Evolutionary conservation across 2,888 invertebrate species (phyloP).

Genomic region (Petrolisthes cinctipes): DNA sequence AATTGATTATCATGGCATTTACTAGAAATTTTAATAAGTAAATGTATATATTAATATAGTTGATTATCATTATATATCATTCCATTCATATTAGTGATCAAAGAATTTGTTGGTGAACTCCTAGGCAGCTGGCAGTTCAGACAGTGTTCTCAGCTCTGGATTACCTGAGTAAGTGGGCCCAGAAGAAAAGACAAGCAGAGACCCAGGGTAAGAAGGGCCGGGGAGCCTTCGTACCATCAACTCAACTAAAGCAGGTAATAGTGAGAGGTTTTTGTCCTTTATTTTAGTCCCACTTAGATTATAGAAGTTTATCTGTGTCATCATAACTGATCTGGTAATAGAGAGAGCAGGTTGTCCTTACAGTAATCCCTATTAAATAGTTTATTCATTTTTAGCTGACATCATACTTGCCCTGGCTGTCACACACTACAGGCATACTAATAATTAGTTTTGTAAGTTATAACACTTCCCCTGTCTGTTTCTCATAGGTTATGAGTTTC

Average conservation of each 20-base stretch:
- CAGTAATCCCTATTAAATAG: too few species aligned
- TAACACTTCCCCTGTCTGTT: constrained; percentile 70
- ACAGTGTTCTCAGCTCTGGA: constrained; percentile 72
- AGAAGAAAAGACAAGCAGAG: constrained; percentile 55
- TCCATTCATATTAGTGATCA: too few species aligned
- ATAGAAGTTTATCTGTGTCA: too few species aligned
- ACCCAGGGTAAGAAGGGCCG: constrained; percentile 37
- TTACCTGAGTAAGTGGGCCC: constrained; percentile 70
- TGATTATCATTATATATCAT: too few species aligned
- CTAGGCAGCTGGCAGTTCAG: constrained; percentile 68
- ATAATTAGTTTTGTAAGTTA: not conserved
- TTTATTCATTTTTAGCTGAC: too few species aligned
- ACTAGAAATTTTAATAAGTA: constrained; percentile 44
- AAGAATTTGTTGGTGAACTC: not conserved
- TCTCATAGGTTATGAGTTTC: constrained; percentile 66
- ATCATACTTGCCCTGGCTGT: too few species aligned
- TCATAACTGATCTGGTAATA: too few species aligned
- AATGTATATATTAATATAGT: constrained; percentile 66
- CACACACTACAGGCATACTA: not conserved
- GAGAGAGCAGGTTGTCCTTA: not conserved
- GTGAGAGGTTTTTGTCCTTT: too few species aligned
- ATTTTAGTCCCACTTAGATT: too few species aligned
- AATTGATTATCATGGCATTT: too few species aligned
- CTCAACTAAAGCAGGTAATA: constrained; percentile 49
- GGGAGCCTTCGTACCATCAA: constrained; percentile 49